A percentile compares a stretch with the other conserved stretches of the same genome.
phyloP scores from a whole-genome alignment of 2,888 invertebrate species.

The Autographa pulchrina region DNA sequence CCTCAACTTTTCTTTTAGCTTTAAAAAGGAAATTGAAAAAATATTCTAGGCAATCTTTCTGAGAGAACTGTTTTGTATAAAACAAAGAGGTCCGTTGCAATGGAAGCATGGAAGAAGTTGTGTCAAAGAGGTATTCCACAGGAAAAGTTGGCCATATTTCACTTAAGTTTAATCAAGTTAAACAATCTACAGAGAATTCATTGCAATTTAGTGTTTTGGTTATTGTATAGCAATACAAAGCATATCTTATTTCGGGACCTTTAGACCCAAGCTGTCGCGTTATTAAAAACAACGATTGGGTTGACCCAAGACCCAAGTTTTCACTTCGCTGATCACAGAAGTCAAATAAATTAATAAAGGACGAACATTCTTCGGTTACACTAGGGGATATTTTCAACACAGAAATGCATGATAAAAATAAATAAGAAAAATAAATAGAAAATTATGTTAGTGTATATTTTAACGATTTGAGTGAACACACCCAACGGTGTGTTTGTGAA shows the following conservation, averaged over 20 bases:
- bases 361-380: constrained; percentile 19
- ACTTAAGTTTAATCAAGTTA: constrained; percentile 75
- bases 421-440: too few species aligned
- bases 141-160: constrained; percentile 77
- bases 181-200: constrained; percentile 80
- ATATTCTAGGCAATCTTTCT: constrained; percentile 78
- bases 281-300: constrained; percentile 30
- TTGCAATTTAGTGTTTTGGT: constrained; percentile 66
- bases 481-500: too few species aligned
- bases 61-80: constrained; percentile 72
- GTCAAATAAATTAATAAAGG: constrained; percentile 50
- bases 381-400: constrained; percentile 25
- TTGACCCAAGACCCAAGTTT: constrained; percentile 40
- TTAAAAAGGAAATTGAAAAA: constrained; percentile 72
- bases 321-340: constrained; percentile 51
- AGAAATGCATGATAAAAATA: not conserved
- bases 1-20: constrained; percentile 66
- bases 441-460: too few species aligned
- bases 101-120: constrained; percentile 73
- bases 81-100: constrained; percentile 80
- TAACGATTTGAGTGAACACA: too few species aligned
- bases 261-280: constrained; percentile 13
- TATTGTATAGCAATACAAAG: constrained; percentile 34
- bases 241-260: constrained; percentile 19
- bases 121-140: constrained; percentile 68